Conservation (phyloP, 2,888 invertebrate species). For the Melieria crassipennis region DNA sequence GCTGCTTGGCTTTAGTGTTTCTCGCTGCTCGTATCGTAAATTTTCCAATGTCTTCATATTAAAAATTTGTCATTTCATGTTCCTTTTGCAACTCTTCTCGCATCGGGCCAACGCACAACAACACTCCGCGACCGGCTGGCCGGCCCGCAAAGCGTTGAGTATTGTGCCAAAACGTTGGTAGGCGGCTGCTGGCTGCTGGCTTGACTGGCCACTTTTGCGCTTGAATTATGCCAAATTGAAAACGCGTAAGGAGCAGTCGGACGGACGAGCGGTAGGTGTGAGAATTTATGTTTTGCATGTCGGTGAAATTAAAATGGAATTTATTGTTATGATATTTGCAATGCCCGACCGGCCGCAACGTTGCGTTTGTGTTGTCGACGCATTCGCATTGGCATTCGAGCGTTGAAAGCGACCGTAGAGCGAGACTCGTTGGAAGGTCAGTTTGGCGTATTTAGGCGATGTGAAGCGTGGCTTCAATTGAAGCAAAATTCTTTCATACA, state of each 20-base stretch:
- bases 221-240: constrained; percentile 38
- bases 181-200: neutral
- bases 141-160: no score
- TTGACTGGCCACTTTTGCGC: neutral
- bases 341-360: neutral
- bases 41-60: constrained; percentile 55
- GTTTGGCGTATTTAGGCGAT: no score
- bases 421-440: no score
- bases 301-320: constrained; percentile 44
- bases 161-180: neutral
- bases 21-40: constrained; percentile 46
- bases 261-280: constrained; percentile 35
- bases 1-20: constrained; percentile 6
- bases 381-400: no score
- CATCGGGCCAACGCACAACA: neutral
- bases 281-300: constrained; percentile 45
- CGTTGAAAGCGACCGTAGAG: no score
- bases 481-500: no score
- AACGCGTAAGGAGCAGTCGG: constrained; percentile 8
- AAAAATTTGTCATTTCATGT: constrained; percentile 52
- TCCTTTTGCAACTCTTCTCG: neutral
- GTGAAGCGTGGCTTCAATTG: no score
- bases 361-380: no score
- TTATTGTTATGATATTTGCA: constrained; percentile 32
- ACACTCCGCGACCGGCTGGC: neutral